A percentile compares a stretch with the other conserved stretches of the same genome.
Conservation (phyloP, 2,888 invertebrate species). For the Eremobia ochroleuca region DNA sequence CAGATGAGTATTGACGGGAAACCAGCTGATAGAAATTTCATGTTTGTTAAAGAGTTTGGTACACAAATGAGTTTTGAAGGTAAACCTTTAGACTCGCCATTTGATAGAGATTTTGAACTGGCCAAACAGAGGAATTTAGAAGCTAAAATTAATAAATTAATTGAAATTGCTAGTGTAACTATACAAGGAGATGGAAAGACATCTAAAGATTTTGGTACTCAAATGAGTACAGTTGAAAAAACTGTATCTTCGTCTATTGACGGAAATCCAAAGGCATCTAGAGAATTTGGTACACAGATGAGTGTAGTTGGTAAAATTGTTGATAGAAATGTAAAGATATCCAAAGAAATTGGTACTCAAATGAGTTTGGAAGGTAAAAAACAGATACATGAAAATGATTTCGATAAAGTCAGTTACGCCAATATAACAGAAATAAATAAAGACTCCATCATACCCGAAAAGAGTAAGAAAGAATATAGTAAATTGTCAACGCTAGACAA, state of each 20-base stretch:
- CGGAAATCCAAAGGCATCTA: constrained; percentile 8
- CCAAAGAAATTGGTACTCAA: constrained; percentile 47
- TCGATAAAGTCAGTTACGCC: constrained; percentile 4
- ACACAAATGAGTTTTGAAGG: constrained; percentile 42
- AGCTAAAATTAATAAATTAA: not conserved
- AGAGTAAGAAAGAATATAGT: constrained; percentile 33
- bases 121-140: constrained; percentile 16
- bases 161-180: not conserved
- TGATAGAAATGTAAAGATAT: constrained; percentile 14
- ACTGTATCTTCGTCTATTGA: not conserved
- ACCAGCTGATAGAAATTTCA: constrained; percentile 23
- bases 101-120: constrained; percentile 38
- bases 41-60: constrained; percentile 38
- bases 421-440: constrained; percentile 15
- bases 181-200: not conserved
- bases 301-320: constrained; percentile 28
- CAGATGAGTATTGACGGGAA: constrained; percentile 38
- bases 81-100: constrained; percentile 22
- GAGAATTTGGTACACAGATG: constrained; percentile 44
- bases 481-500: constrained; percentile 43
- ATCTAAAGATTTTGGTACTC: constrained; percentile 16
- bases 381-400: not conserved
- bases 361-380: constrained; percentile 30
- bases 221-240: constrained; percentile 17
- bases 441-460: not conserved